A percentile compares a stretch with the other conserved stretches of the same genome.
Evolutionary conservation across 1,140 invertebrate species (phyloP).

Genomic region (Belonocnema kinseyi): DNA sequence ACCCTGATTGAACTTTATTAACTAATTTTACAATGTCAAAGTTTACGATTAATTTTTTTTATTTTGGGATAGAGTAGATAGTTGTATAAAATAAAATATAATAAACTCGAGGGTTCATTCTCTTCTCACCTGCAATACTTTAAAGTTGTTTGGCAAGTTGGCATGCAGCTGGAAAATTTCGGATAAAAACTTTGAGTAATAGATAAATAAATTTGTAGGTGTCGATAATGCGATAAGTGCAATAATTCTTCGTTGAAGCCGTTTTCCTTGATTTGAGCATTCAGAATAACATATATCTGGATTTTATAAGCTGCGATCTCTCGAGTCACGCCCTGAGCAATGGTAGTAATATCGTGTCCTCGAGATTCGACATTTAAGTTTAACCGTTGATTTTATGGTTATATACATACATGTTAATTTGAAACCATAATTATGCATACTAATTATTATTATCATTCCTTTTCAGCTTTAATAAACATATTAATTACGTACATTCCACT

Average conservation of each 20-base stretch:
- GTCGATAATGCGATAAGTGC: constrained; percentile 20
- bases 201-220: constrained; percentile 17
- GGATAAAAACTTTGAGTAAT: background rate
- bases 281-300: background rate
- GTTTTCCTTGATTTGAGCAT: constrained; percentile 27
- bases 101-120: background rate
- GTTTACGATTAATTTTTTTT: too few species aligned
- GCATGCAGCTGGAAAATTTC: constrained; percentile 8
- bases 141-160: background rate
- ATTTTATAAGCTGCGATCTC: constrained; percentile 28
- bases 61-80: background rate
- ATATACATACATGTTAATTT: too few species aligned
- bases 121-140: background rate
- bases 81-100: background rate
- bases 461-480: background rate
- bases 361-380: constrained; percentile 13
- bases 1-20: too few species aligned
- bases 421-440: background rate
- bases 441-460: background rate
- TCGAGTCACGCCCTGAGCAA: constrained; percentile 20
- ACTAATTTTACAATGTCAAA: too few species aligned
- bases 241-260: constrained; percentile 18
- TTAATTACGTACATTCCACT: background rate
- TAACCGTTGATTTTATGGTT: too few species aligned
- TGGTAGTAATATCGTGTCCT: constrained; percentile 26